A percentile compares a stretch with the other conserved stretches of the same genome.
Conservation (phyloP, 1,140 invertebrate genomes). For the Mylabris phalerata region DNA sequence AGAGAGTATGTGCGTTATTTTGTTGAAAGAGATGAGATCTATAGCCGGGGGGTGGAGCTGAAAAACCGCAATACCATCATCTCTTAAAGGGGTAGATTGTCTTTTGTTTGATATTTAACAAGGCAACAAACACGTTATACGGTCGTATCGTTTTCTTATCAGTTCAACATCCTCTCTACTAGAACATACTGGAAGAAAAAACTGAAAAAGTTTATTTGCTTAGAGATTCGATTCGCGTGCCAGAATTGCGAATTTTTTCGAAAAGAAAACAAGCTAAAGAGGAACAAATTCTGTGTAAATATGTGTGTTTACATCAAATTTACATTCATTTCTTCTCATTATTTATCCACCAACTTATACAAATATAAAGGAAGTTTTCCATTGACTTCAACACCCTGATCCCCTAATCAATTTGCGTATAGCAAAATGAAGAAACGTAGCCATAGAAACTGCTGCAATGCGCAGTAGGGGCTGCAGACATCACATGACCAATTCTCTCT, state of each 20-base stretch:
- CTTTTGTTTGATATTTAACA: conserved; percentile 10
- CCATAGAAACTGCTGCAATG: conserved; percentile 31
- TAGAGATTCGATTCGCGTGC: too few relatives aligned
- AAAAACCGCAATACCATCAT: conserved; percentile 10
- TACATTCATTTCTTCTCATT: too few relatives aligned
- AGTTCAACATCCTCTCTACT: not conserved
- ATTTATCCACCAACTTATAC: too few relatives aligned
- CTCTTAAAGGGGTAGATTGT: not conserved
- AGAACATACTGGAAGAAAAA: too few relatives aligned
- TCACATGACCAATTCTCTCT: conserved; percentile 22
- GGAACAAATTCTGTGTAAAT: too few relatives aligned
- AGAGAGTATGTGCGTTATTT: not conserved
- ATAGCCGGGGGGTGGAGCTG: conserved; percentile 5
- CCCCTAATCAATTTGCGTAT: conserved; percentile 9
- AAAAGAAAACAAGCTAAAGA: too few relatives aligned
- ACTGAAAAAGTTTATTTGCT: too few relatives aligned
- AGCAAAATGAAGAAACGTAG: conserved; percentile 20
- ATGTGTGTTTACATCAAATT: too few relatives aligned
- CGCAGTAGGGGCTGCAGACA: conserved; percentile 29
- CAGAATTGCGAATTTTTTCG: too few relatives aligned
- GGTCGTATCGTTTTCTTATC: conserved; percentile 8
- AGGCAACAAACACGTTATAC: conserved; percentile 2
- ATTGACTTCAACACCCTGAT: too few relatives aligned
- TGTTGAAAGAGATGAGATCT: conserved; percentile 5
- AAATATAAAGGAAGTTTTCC: too few relatives aligned